phyloP scores from a whole-genome alignment of 2,888 invertebrate species.

The Ecdyonurus torrentis region DNA sequence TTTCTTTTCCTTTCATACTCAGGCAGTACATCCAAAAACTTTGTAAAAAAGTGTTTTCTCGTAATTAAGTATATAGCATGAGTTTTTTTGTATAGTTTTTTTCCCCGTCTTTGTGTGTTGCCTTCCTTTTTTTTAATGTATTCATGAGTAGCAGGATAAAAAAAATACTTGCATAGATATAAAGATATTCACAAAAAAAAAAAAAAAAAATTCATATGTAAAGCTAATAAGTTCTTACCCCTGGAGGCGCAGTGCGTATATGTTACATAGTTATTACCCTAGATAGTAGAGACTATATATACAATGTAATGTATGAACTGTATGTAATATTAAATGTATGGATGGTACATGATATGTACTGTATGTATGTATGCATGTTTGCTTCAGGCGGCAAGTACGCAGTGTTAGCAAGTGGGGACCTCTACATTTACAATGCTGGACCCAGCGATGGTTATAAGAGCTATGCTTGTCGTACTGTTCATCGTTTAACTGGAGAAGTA shows the following conservation, averaged over 20 bases:
- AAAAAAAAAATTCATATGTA: not conserved
- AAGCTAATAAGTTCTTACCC: not conserved
- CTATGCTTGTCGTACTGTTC: constrained; percentile 67
- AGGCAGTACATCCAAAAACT: too few species aligned
- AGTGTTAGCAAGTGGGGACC: constrained; percentile 61
- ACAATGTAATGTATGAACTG: not conserved
- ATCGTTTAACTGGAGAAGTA: constrained; percentile 55
- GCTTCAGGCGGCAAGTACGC: constrained; percentile 46
- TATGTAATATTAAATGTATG: not conserved
- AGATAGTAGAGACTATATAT: too few species aligned
- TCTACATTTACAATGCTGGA: constrained; percentile 66
- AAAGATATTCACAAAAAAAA: too few species aligned
- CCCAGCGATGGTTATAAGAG: constrained; percentile 60
- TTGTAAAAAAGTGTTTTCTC: too few species aligned
- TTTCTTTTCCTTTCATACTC: too few species aligned
- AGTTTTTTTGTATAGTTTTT: too few species aligned
- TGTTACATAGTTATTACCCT: not conserved
- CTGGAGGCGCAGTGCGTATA: not conserved
- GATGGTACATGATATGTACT: not conserved
- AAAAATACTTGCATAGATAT: too few species aligned
- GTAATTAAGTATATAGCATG: too few species aligned
- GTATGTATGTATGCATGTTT: constrained; percentile 6
- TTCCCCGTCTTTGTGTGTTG: too few species aligned
- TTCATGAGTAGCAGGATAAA: too few species aligned
- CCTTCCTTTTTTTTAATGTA: too few species aligned